Evolutionary conservation across 2,888 invertebrate genomes (phyloP).

Genomic region (Apamea sordens): DNA sequence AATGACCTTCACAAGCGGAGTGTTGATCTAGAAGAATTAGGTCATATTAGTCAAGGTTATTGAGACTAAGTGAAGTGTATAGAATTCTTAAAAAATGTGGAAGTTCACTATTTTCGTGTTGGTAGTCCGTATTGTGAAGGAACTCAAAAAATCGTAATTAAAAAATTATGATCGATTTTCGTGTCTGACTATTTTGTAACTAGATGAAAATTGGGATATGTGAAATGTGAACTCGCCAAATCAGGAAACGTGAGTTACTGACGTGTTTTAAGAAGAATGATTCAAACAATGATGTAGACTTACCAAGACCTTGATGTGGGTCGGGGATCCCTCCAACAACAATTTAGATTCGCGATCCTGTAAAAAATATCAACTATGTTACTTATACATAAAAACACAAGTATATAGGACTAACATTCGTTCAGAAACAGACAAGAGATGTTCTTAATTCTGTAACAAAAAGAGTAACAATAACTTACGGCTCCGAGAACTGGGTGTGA

Average conservation of each 20-base stretch:
- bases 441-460: background rate
- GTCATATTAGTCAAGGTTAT: background rate
- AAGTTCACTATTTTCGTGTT: background rate
- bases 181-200: background rate
- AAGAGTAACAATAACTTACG: constrained; percentile 73
- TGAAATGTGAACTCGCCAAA: background rate
- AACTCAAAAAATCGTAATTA: too few species aligned
- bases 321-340: constrained; percentile 81
- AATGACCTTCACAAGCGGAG: constrained; percentile 89
- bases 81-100: background rate
- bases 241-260: background rate
- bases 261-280: background rate
- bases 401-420: background rate
- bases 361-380: constrained; percentile 40
- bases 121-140: too few species aligned
- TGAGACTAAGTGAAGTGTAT: background rate
- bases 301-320: constrained; percentile 81
- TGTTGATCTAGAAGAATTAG: constrained; percentile 74
- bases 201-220: background rate
- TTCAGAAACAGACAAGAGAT: background rate
- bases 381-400: background rate
- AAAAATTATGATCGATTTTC: background rate
- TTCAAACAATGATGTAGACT: constrained; percentile 62
- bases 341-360: constrained; percentile 85
- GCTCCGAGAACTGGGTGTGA: constrained; percentile 81